Evolutionary conservation across 2,797 vertebrate species (phyloP).

Genomic region (Adelosebastes latens): DNA sequence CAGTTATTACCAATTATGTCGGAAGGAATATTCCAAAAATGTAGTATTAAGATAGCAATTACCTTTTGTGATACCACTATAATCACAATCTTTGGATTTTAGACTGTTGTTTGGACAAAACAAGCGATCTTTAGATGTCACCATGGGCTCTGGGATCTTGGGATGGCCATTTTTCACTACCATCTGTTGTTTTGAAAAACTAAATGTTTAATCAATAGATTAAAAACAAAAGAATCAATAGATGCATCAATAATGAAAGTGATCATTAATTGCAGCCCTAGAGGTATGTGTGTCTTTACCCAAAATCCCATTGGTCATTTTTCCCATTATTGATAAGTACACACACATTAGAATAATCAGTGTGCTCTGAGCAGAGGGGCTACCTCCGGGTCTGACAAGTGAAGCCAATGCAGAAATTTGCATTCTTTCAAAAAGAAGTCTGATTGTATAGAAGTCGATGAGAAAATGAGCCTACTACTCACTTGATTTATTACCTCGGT

Average conservation of each 20-base stretch:
- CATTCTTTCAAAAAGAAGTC: no score
- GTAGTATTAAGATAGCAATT: background rate
- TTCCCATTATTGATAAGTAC: background rate
- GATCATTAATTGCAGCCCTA: background rate
- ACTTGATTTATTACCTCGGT: no score
- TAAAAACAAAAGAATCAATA: background rate
- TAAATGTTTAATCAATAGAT: background rate
- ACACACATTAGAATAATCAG: background rate
- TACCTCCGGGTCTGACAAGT: no score
- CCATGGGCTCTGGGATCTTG: background rate
- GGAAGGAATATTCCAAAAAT: background rate
- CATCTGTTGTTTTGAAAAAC: background rate
- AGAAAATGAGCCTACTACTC: no score
- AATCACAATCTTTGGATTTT: background rate
- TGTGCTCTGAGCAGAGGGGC: background rate
- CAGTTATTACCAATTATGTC: background rate
- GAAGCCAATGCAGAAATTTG: no score
- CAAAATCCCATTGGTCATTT: background rate
- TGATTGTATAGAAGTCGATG: no score
- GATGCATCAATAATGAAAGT: background rate
- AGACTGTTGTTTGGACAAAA: background rate
- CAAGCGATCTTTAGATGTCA: background rate
- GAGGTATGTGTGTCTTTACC: background rate
- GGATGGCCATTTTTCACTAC: background rate
- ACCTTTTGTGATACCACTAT: background rate